Base-by-base conservation (phyloP, 2,113 vertebrate species). In the Pimephales promelas region DNA sequence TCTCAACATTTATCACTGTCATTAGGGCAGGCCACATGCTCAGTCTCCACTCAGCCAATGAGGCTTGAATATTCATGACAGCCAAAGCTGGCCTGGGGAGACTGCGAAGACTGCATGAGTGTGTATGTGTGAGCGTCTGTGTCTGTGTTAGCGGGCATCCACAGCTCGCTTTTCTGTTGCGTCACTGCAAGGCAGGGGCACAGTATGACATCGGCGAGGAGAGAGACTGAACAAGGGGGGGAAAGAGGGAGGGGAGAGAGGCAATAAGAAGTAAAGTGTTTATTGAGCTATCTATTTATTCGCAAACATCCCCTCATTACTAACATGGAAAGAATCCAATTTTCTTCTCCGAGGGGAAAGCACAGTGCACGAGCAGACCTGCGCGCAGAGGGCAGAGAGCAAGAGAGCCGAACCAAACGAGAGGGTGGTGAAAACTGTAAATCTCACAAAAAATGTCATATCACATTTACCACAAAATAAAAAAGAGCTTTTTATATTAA, bases 261-360 rank as follows among this genome's bases (percentile, higher is more conserved):
- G 93, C 92, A 93, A 93, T 93, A 93, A 93, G 92, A 93, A 86
- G 91, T 91, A 93, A 93, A 93, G 92, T 92, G 92, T 94, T 95
- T 95, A 94, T 94, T 94, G 93, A 94, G 93, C 91, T 91, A 92
- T 93, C 92, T 93, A 93, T 95, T 95, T 93, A 94, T 93, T 94
- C 92, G 92, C 91, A 93, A 91, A 91, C 92, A 93, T 92, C 91
- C 92, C 90, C 93, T 93, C 92, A 94, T 94, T 94, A 93, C 91
- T 89, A 89, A 93, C 91, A 93, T 94, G 92, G 92, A 93, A 92
- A 92, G 91, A 94, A 93, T 93, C 92, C 92, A 93, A 92, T 94
- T 94, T 93, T 86, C 89, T 88, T 89, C 89, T 90, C 79, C 85
- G 90, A 88, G 88, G 89, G 88, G 84, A 87, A 88, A 52, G 54